Evolutionary conservation across 2,113 vertebrate species (phyloP), one percentile per base, ranked within the genome.

Genomic region (Plotosus lineatus): DNA sequence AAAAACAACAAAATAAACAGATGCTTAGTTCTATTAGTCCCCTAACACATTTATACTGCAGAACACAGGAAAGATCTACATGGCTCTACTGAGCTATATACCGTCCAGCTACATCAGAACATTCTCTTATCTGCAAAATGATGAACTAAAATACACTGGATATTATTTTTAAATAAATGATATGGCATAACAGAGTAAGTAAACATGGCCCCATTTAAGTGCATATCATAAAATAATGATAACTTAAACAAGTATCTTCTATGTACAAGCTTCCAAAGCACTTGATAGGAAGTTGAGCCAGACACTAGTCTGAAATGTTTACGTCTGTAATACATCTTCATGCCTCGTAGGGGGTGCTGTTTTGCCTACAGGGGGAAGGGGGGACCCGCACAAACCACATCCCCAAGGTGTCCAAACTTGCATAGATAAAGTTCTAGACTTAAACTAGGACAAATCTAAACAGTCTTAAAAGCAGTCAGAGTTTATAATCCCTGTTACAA

Each of bases 401-500:
- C 78, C 75, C 73, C 76, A 85, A 77, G 81, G 80, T 82, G 77
- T 79, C 79, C 68, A 79, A 82, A 82, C 84, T 83, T 85, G 84
- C 84, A 85, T 85, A 85, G 84, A 82, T 80, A 56, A 17, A 79
- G 53, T 71, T 58, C 76, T 79, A 51, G 63, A 76, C 44, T 46
- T 69, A 53, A 82, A 75, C 51, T 17, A 71, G 68, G 19, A 77
- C 48, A 40, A 74, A 60, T 38, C 28, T 23, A 58, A 78, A 83
- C 82, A 83, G 82, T 78, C 78, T 75, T 19, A 56, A 80, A 78
- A 80, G 58, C 86, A 87, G 87, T 88, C 86, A 83, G 83, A 84
- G 72, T 89, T 72, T 73, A 50, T 80, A 60, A 48, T 87, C 83
- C 87, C 79, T 87, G 81, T 66, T 78, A 85, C 56, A 86, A 83